Base-by-base conservation (phyloP, 2,113 vertebrate genomes). In the Corapipo altera region DNA sequence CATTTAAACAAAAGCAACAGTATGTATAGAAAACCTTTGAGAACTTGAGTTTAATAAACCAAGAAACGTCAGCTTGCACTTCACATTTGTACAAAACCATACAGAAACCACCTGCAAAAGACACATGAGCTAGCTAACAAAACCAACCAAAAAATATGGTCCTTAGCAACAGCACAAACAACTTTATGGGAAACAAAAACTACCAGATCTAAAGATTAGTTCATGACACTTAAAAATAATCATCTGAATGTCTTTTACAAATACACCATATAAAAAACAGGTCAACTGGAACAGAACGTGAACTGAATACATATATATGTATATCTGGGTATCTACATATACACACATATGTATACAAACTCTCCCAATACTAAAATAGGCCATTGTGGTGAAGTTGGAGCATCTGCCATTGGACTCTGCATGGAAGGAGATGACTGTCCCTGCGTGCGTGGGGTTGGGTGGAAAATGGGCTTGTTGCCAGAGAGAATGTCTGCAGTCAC, bases 381-480 rank as follows among this genome's bases (percentile, higher is more conserved):
- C 98, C 98, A 98, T 98, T 98, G 98, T 97, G 98, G 98, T 99
- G 98, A 98, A 96, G 97, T 95, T 86, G 80, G 67, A 85, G 92
- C 93, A 80, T 95, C 91, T 96, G 96, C 96, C 67, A 62, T 92
- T 92, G 61, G 54, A 55, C 69, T 95, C 96, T 92, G 91, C 96
- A 91, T 85, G 90, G 84, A 94, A 94, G 95, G 96, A 94, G 92
- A 52, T 51, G 78, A 76, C 75, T 3, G 71, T 85, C 90, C 91
- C 89, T 43, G 83, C 28, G 62, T 30, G 79, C 10, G 35, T 65
- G 79, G 44, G 86, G 16, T 9, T 19, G 71, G 75, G 59, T 66
- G 77, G 26, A 49, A 73, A 22, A 75, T 3, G 89, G 61, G 74
- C 43, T 62, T 5, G 54, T 26, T 28, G 55, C 51, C 76, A 88